Conservation (phyloP, 1,140 invertebrate species). For the Lerema accius region DNA sequence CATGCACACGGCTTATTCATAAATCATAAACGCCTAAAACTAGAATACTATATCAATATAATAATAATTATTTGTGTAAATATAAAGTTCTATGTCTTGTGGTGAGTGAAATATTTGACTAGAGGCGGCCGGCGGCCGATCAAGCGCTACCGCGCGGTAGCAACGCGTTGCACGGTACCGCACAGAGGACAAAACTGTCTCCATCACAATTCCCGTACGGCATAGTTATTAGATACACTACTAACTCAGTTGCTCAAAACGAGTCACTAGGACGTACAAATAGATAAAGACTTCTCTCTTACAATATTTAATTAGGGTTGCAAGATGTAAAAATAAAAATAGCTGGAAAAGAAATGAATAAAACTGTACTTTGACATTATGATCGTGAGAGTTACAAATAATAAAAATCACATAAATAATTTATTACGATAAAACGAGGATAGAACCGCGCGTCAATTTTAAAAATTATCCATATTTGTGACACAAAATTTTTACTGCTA, state of each 20-base stretch:
- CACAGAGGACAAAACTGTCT: conserved; percentile 29
- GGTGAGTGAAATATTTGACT: conserved; percentile 82
- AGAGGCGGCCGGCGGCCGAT: conserved; percentile 68
- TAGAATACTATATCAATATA: conserved; percentile 83
- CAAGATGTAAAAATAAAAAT: no score
- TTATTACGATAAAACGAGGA: no score
- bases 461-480: no score
- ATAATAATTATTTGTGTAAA: conserved; percentile 82
- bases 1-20: conserved; percentile 63
- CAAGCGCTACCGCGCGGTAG: conserved; percentile 25
- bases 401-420: no score
- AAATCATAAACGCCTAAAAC: conserved; percentile 82
- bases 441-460: no score
- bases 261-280: background rate
- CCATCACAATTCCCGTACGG: conserved; percentile 13
- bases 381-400: no score
- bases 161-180: conserved; percentile 32
- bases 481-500: no score
- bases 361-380: no score
- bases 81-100: conserved; percentile 82
- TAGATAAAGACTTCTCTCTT: conserved; percentile 2
- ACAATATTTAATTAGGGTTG: no score
- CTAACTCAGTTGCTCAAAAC: conserved; percentile 13
- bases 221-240: conserved; percentile 12
- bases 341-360: no score